These are phyloP conservation scores for Asbolus verrucosus DNA, from an alignment of 1,140 invertebrate species.

Conservation along the genomic window DNA sequence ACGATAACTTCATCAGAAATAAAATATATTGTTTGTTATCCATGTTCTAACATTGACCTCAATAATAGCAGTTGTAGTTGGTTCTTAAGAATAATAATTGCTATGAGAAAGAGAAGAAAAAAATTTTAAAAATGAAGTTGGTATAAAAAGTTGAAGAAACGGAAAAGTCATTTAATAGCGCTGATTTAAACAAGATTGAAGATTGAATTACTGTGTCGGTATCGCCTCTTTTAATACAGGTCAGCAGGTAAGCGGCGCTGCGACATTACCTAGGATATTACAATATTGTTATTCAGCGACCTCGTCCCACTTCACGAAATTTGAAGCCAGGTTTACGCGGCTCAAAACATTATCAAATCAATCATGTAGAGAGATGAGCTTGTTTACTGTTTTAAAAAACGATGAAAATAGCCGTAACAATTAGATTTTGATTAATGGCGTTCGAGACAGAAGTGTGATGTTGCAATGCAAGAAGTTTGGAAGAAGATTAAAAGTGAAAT, in stretches of 20 bases:
- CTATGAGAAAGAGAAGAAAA: no score
- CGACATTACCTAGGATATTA: constrained; percentile 48
- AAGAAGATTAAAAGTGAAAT: neutral
- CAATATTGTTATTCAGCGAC: constrained; percentile 55
- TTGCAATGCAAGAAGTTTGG: neutral
- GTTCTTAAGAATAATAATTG: no score
- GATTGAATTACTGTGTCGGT: constrained; percentile 15
- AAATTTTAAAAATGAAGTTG: no score
- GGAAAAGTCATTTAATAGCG: no score
- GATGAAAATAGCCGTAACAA: neutral
- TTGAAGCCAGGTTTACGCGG: constrained; percentile 51
- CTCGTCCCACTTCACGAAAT: constrained; percentile 61
- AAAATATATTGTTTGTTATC: constrained; percentile 4
- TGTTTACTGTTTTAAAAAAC: constrained; percentile 1
- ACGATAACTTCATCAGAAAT: constrained; percentile 11
- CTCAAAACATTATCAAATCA: constrained; percentile 47
- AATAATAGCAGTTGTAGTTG: no score
- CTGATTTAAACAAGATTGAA: constrained; percentile 3
- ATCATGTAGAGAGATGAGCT: constrained; percentile 31
- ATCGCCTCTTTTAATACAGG: constrained; percentile 43
- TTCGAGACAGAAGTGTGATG: neutral
- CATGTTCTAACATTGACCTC: constrained; percentile 25
- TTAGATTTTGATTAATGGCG: constrained; percentile 6
- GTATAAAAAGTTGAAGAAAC: no score
- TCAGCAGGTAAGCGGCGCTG: constrained; percentile 49